These are phyloP conservation scores for Trichogramma pretiosum DNA, from an alignment of 1,140 invertebrate species.

Conservation along the genomic window DNA sequence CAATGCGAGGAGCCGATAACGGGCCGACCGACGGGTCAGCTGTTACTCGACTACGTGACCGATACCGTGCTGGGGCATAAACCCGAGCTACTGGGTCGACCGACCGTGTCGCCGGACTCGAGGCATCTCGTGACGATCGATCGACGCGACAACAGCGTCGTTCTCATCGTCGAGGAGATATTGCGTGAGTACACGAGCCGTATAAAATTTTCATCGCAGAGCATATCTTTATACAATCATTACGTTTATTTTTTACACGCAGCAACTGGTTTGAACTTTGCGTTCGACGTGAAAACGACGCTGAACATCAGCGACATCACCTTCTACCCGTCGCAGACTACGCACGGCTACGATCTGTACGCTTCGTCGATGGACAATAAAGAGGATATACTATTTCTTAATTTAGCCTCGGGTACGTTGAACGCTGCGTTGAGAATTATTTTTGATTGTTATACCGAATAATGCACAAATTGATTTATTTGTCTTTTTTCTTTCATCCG, in stretches of 20 bases:
- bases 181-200: constrained; percentile 48
- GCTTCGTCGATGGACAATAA: constrained; percentile 60
- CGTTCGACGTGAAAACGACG: constrained; percentile 71
- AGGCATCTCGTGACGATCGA: constrained; percentile 63
- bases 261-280: constrained; percentile 60
- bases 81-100: constrained; percentile 55
- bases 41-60: constrained; percentile 69
- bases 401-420: constrained; percentile 59
- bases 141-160: constrained; percentile 50
- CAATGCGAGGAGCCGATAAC: constrained; percentile 64
- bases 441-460: background rate
- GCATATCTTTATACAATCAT: constrained; percentile 3
- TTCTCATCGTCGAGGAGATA: constrained; percentile 65
- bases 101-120: constrained; percentile 65
- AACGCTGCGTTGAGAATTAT: background rate
- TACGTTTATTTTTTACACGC: background rate
- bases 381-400: constrained; percentile 67
- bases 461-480: background rate
- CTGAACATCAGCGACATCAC: constrained; percentile 68
- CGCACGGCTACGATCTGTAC: constrained; percentile 69
- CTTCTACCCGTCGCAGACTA: constrained; percentile 67
- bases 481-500: background rate
- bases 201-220: background rate
- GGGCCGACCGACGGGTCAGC: constrained; percentile 54
- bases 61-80: constrained; percentile 63